These are phyloP conservation scores for Eulithis prunata DNA, from an alignment of 2,888 invertebrate genomes.

Conservation along the genomic window DNA sequence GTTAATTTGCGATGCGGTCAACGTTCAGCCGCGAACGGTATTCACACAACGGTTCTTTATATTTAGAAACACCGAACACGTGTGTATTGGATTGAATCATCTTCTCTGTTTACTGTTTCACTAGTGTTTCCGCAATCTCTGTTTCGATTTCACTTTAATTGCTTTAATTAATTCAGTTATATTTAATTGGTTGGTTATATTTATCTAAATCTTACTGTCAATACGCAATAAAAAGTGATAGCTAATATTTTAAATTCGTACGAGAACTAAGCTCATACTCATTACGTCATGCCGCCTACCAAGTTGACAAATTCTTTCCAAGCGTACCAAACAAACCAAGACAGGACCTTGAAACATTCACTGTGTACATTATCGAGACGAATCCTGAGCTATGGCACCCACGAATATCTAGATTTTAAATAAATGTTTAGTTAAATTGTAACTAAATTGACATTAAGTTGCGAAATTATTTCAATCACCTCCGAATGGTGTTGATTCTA, in stretches of 20 bases:
- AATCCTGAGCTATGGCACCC: slow-evolving; percentile 74
- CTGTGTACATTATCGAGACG: slow-evolving; percentile 76
- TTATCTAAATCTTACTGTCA: too few relatives aligned
- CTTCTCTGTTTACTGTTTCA: slow-evolving; percentile 59
- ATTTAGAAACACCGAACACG: slow-evolving; percentile 73
- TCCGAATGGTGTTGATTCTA: background rate
- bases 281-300: slow-evolving; percentile 76
- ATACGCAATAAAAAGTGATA: too few relatives aligned
- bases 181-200: background rate
- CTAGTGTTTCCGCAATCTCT: slow-evolving; percentile 61
- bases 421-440: slow-evolving; percentile 37
- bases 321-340: slow-evolving; percentile 73
- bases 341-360: slow-evolving; percentile 83
- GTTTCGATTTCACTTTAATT: slow-evolving; percentile 61
- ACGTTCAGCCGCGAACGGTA: slow-evolving; percentile 67
- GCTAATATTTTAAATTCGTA: background rate
- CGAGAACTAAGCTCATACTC: slow-evolving; percentile 41
- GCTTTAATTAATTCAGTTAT: slow-evolving; percentile 33
- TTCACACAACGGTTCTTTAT: slow-evolving; percentile 74
- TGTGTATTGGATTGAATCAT: slow-evolving; percentile 73
- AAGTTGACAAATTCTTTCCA: slow-evolving; percentile 79
- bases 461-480: background rate
- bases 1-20: slow-evolving; percentile 67
- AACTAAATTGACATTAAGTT: background rate
- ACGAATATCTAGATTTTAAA: slow-evolving; percentile 58